phyloP scores from a whole-genome alignment of 2,797 vertebrate genomes.

The Myotis planiceps region DNA sequence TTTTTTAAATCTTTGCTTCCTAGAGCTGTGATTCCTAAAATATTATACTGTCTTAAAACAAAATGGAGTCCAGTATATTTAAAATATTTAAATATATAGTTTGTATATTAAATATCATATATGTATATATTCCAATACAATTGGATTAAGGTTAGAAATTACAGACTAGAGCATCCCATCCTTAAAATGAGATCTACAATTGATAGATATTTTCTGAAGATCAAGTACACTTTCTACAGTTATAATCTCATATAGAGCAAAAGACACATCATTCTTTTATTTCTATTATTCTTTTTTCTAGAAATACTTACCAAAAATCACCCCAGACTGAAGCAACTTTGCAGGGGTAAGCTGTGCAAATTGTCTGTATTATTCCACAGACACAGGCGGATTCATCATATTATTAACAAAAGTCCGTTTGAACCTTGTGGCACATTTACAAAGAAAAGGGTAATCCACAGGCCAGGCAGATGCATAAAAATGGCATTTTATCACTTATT shows the following conservation, averaged over 20 bases:
- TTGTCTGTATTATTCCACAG: background rate
- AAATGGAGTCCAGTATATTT: background rate
- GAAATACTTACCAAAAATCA: background rate
- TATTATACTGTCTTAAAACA: background rate
- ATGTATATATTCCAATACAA: background rate
- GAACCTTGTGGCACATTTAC: conserved; percentile 47
- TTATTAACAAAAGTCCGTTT: conserved; percentile 72
- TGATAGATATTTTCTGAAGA: background rate
- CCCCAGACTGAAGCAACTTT: background rate
- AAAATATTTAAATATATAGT: background rate
- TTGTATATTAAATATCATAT: background rate
- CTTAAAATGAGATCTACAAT: background rate
- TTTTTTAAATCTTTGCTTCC: background rate
- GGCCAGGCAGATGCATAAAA: conserved; percentile 65
- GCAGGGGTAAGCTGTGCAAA: background rate
- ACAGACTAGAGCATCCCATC: background rate
- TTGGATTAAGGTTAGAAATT: background rate
- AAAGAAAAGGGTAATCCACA: conserved; percentile 53
- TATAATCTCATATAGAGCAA: background rate
- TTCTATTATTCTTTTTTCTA: background rate
- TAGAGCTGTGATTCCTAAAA: background rate
- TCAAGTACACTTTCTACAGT: background rate
- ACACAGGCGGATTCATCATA: conserved; percentile 74
- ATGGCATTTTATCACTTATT: conserved; percentile 58
- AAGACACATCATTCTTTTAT: background rate